Evolutionary conservation across 2,113 vertebrate genomes (phyloP).

Genomic region (Castor canadensis): DNA sequence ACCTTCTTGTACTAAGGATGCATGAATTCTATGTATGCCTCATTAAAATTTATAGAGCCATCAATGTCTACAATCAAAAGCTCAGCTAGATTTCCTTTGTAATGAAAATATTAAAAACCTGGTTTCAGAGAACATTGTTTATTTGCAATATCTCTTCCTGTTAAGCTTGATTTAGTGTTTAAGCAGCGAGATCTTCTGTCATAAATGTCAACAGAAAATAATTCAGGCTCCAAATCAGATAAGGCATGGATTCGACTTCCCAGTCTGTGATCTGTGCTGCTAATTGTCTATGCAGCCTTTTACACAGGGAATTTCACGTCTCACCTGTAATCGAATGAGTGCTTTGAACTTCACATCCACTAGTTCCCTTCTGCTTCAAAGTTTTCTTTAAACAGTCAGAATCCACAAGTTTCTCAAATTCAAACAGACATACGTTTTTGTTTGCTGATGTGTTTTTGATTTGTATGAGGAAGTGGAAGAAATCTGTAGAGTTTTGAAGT

Average conservation of each 20-base stretch:
- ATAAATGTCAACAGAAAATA: constrained; percentile 69
- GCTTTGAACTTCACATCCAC: constrained; percentile 53
- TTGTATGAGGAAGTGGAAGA: background rate
- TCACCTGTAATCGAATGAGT: constrained; percentile 57
- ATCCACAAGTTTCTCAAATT: constrained; percentile 63
- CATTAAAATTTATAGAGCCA: constrained; percentile 54
- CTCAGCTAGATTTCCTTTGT: constrained; percentile 53
- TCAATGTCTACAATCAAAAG: constrained; percentile 49
- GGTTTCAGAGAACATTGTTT: constrained; percentile 54
- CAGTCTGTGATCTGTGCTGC: constrained; percentile 62
- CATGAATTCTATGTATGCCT: background rate
- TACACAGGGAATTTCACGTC: constrained; percentile 24
- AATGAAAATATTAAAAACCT: constrained; percentile 67
- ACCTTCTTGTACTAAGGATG: background rate
- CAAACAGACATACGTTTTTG: constrained; percentile 38
- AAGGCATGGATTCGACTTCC: constrained; percentile 28
- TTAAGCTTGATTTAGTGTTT: constrained; percentile 60
- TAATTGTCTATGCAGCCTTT: constrained; percentile 56
- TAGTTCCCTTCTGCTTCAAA: constrained; percentile 17
- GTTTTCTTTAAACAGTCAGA: constrained; percentile 56
- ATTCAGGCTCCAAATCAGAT: constrained; percentile 68
- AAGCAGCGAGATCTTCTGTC: constrained; percentile 40
- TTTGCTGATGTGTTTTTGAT: constrained; percentile 37
- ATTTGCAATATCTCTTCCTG: constrained; percentile 50
- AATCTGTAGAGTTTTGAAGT: constrained; percentile 53